These are phyloP conservation scores for Crotalus viridis DNA, from an alignment of 2,113 vertebrate genomes.

Conservation along the genomic window DNA sequence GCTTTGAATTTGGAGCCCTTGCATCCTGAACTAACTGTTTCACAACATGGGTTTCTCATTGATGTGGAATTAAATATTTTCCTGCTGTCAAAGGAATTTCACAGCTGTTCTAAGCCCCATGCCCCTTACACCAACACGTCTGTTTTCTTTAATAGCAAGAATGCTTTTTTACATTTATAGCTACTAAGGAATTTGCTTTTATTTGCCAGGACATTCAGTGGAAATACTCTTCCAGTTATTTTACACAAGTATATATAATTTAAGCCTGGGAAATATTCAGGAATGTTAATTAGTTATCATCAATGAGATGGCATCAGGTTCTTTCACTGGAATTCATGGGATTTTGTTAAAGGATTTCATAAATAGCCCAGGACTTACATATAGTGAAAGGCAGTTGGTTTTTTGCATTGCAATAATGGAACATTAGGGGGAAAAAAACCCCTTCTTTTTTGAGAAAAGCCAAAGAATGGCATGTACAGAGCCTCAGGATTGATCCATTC, in stretches of 20 bases:
- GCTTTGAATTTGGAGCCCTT: not conserved
- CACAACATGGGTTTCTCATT: not conserved
- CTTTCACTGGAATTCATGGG: slow-evolving; percentile 28
- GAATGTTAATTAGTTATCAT: slow-evolving; percentile 34
- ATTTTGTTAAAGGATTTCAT: not conserved
- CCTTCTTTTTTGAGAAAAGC: not conserved
- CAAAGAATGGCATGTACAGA: not conserved
- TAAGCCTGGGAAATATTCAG: slow-evolving; percentile 33
- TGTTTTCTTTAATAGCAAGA: not conserved
- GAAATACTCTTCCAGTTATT: not conserved
- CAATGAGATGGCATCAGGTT: slow-evolving; percentile 31
- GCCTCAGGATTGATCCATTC: not conserved
- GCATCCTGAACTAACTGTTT: not conserved
- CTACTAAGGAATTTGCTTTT: not conserved
- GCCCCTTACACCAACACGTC: accelerated
- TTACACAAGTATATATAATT: not conserved
- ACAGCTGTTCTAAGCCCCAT: not conserved
- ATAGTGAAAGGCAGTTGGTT: not conserved
- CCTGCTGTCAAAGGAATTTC: not conserved
- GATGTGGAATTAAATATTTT: not conserved
- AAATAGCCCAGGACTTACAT: not conserved
- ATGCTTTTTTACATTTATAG: not conserved
- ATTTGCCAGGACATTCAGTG: accelerated
- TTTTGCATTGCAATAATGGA: not conserved
- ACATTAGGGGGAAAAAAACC: not conserved